These are phyloP conservation scores for Ophion ventricosus DNA, from an alignment of 2,888 invertebrate genomes.

Conservation along the genomic window DNA sequence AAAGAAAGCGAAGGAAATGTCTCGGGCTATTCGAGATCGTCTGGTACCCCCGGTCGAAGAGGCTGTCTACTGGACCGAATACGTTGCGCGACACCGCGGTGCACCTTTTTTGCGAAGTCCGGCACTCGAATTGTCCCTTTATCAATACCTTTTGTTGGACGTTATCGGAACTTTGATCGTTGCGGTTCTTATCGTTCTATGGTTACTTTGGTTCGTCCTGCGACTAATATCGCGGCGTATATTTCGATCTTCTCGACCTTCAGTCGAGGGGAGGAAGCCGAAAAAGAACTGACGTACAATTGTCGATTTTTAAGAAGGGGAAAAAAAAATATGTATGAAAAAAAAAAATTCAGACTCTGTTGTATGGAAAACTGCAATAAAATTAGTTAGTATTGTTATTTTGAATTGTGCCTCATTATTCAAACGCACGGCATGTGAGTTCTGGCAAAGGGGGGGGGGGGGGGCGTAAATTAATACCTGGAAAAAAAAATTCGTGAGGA, in stretches of 20 bases:
- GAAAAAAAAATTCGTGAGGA: too few species aligned
- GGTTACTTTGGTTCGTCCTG: slow-evolving; percentile 28
- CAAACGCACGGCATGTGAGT: neutral
- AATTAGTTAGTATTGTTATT: neutral
- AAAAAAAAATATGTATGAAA: neutral
- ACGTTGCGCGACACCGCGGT: slow-evolving; percentile 86
- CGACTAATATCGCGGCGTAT: slow-evolving; percentile 2
- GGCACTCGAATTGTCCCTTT: slow-evolving; percentile 83
- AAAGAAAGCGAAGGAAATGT: slow-evolving; percentile 84
- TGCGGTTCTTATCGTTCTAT: slow-evolving; percentile 34
- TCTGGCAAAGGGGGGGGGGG: too few species aligned
- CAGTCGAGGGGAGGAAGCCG: neutral
- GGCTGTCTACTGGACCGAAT: slow-evolving; percentile 88
- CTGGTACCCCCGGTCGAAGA: slow-evolving; percentile 86
- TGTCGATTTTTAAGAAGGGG: neutral
- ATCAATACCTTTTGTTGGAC: slow-evolving; percentile 79
- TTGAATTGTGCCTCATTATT: neutral
- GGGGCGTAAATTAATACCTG: too few species aligned
- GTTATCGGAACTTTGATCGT: slow-evolving; percentile 56
- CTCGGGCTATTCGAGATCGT: slow-evolving; percentile 85
- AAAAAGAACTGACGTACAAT: neutral
- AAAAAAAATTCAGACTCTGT: neutral
- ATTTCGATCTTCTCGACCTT: neutral
- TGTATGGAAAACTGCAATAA: neutral
- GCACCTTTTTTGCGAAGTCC: slow-evolving; percentile 85